A percentile compares a stretch with the other conserved stretches of the same genome.
Conservation (phyloP, 2,797 vertebrate genomes). For the Mus caroli region DNA sequence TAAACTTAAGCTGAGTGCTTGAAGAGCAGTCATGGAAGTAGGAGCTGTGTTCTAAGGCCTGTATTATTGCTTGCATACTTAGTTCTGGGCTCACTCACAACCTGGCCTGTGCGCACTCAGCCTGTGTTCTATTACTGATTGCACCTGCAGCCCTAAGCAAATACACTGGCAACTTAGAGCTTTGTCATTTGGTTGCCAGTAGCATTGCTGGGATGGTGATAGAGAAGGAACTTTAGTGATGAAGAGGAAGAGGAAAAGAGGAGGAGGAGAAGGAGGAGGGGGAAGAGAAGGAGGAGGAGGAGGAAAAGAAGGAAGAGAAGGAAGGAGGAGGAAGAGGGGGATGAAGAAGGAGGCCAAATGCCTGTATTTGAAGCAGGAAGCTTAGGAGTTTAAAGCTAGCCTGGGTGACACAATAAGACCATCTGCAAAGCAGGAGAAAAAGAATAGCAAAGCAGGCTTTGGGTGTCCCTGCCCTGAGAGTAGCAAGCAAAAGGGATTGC, state of each 20-base stretch:
- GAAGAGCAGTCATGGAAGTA: not conserved
- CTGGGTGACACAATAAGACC: not conserved
- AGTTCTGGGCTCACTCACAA: not conserved
- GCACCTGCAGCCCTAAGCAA: not conserved
- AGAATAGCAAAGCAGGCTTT: conserved; percentile 69
- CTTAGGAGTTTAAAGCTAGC: not conserved
- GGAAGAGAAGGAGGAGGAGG: not conserved
- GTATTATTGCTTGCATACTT: not conserved
- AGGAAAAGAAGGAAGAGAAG: not conserved
- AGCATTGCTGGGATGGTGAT: conserved; percentile 29
- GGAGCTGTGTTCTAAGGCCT: conserved; percentile 50
- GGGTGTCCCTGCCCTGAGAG: not conserved
- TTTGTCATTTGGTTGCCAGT: conserved; percentile 53
- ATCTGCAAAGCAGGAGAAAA: not conserved
- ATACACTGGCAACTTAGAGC: conserved; percentile 20
- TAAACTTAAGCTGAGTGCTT: conserved; percentile 43
- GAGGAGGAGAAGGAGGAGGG: too few species aligned
- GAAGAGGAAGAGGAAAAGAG: not conserved
- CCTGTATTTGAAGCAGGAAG: not conserved
- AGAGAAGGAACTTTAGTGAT: conserved; percentile 60
- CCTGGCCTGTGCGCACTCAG: not conserved
- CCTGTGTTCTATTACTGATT: not conserved
- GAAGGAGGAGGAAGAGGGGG: too few species aligned
- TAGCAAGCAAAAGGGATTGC: conserved; percentile 63
- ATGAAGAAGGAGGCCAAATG: not conserved